Conservation (phyloP, 2,888 invertebrate genomes). For the Geophilus truncorum region DNA sequence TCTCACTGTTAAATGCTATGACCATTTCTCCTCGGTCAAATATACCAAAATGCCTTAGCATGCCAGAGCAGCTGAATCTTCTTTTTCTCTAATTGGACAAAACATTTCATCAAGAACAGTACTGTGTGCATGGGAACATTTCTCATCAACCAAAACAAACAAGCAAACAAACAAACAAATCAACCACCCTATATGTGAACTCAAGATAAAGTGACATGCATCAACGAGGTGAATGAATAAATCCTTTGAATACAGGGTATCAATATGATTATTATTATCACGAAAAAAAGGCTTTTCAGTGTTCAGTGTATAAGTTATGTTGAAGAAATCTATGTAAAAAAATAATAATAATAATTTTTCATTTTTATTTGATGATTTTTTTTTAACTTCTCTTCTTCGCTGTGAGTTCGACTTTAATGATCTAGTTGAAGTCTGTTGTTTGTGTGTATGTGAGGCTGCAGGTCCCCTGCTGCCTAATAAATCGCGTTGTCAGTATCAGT, state of each 20-base stretch:
- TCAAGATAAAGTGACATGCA: not conserved
- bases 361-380: not conserved
- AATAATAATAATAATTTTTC: not conserved
- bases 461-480: constrained; percentile 27
- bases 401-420: constrained; percentile 22
- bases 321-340: not conserved
- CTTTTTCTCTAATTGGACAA: constrained; percentile 22
- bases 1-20: constrained; percentile 1
- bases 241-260: constrained; percentile 25
- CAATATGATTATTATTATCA: not conserved
- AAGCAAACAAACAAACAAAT: too few relatives aligned
- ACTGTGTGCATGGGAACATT: not conserved
- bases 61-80: constrained; percentile 25
- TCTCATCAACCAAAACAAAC: too few relatives aligned
- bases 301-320: constrained; percentile 11
- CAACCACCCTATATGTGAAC: not conserved
- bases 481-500: constrained; percentile 27
- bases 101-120: not conserved
- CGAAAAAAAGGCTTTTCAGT: not conserved
- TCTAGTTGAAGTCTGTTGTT: constrained; percentile 27
- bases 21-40: constrained; percentile 13
- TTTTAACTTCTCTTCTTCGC: not conserved
- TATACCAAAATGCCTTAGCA: constrained; percentile 25
- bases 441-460: constrained; percentile 27
- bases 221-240: not conserved